These are phyloP conservation scores for Yponomeuta sedellus DNA, from an alignment of 2,888 invertebrate genomes.

Conservation along the genomic window DNA sequence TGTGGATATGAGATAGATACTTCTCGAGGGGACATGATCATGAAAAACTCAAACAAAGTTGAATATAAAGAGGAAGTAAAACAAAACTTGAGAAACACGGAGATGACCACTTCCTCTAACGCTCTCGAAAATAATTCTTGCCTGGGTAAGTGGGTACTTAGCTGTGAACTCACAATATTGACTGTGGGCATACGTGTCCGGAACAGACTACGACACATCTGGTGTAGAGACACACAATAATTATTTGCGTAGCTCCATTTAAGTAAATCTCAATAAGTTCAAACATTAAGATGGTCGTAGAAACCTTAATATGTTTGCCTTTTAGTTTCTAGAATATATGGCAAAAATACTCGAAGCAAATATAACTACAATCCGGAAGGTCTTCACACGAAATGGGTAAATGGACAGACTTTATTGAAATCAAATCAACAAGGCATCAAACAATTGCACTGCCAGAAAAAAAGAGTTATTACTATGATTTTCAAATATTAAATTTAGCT, in stretches of 20 bases:
- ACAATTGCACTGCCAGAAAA: too few relatives aligned
- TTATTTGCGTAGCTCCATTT: neutral
- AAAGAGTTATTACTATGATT: too few relatives aligned
- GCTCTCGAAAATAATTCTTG: neutral
- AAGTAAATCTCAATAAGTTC: neutral
- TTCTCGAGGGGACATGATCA: too few relatives aligned
- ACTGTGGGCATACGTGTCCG: neutral
- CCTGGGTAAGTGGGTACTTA: neutral
- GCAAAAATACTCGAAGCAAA: neutral
- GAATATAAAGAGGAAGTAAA: neutral
- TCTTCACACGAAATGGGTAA: neutral
- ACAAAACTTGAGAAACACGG: neutral
- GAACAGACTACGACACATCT: neutral
- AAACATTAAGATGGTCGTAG: neutral
- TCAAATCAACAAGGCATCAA: too few relatives aligned
- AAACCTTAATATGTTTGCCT: neutral
- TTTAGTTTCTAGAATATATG: neutral
- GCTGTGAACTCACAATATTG: neutral
- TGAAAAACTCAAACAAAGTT: neutral
- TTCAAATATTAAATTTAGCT: too few relatives aligned
- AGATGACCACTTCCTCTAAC: neutral
- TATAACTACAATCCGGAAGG: too few relatives aligned
- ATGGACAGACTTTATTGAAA: neutral
- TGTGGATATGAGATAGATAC: too few relatives aligned
- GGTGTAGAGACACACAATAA: neutral